phyloP scores from a whole-genome alignment of 1,140 invertebrate genomes.

The Fopius arisanus region DNA sequence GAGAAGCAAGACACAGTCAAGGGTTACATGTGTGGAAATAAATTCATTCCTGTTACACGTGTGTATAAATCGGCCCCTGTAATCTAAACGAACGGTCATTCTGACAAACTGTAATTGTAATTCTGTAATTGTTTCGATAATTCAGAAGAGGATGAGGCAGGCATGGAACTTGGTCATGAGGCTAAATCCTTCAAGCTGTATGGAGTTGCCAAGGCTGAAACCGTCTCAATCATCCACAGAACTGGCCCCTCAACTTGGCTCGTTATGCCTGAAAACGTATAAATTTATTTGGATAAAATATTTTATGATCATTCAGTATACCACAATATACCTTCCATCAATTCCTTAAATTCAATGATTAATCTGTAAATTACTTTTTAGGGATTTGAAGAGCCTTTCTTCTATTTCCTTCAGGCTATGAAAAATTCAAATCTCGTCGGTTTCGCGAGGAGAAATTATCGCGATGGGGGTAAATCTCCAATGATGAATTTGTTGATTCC shows the following conservation, averaged over 20 bases:
- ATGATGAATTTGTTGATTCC: not conserved
- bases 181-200: not conserved
- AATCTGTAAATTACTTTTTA: not conserved
- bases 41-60: not conserved
- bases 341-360: not conserved
- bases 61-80: not conserved
- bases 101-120: not conserved
- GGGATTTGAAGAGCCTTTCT: not conserved
- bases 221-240: not conserved
- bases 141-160: not conserved
- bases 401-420: not conserved
- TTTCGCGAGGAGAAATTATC: not conserved
- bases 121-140: not conserved
- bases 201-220: not conserved
- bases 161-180: not conserved
- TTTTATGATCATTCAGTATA: not conserved
- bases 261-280: not conserved
- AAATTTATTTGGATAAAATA: not conserved
- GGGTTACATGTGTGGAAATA: not conserved
- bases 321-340: not conserved
- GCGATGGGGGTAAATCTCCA: not conserved
- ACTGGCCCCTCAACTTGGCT: not conserved
- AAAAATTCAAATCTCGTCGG: not conserved
- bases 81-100: not conserved
- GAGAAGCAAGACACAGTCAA: not conserved